A percentile compares a stretch with the other conserved stretches of the same genome.
Conservation (phyloP, 1,140 invertebrate species). For the Tribolium madens region DNA sequence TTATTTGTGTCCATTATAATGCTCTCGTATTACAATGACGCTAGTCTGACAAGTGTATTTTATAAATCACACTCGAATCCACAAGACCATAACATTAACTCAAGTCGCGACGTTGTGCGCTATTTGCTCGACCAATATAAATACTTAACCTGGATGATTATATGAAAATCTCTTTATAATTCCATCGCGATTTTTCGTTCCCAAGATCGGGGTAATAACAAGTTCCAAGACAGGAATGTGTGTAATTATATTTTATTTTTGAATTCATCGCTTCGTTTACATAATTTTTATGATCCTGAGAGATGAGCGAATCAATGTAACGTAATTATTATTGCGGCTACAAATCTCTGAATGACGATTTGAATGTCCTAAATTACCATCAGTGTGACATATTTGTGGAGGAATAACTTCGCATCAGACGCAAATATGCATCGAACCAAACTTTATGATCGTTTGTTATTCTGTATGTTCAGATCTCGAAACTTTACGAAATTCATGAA, state of each 20-base stretch:
- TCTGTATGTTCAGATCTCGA: constrained; percentile 24
- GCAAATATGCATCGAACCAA: constrained; percentile 2
- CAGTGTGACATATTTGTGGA: neutral
- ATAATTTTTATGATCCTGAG: constrained; percentile 13
- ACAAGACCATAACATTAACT: constrained; percentile 29
- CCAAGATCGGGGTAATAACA: neutral
- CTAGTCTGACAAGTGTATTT: constrained; percentile 25
- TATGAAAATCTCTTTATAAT: constrained; percentile 7
- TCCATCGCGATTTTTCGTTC: neutral
- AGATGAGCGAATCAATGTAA: neutral
- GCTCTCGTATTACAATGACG: neutral
- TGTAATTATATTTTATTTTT: constrained; percentile 5
- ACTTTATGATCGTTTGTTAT: constrained; percentile 38
- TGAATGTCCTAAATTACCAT: constrained; percentile 13
- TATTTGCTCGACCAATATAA: neutral
- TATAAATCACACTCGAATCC: constrained; percentile 18
- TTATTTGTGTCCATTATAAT: constrained; percentile 19
- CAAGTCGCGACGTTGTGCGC: neutral
- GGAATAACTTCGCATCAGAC: constrained; percentile 18
- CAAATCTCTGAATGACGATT: neutral
- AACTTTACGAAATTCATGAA: constrained; percentile 40
- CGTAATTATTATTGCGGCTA: neutral
- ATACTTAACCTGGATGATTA: neutral
- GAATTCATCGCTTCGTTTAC: constrained; percentile 6
- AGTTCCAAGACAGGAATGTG: neutral